Evolutionary conservation across 2,888 invertebrate species (phyloP).

Genomic region (Alitta virens): DNA sequence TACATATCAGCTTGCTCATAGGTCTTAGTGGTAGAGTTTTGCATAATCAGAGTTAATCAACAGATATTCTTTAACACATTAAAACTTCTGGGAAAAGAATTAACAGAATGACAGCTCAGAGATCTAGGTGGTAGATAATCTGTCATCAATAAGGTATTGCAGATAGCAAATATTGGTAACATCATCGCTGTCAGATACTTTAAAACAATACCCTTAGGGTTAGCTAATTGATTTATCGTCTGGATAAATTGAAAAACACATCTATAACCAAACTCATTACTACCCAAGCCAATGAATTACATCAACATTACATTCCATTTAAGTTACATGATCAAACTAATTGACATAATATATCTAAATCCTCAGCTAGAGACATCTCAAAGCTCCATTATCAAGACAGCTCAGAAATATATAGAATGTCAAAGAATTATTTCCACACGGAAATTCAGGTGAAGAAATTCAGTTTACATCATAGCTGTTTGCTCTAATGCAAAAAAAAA

Average conservation of each 20-base stretch:
- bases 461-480: neutral
- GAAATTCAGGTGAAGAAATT: neutral
- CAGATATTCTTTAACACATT: too few species aligned
- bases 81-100: too few species aligned
- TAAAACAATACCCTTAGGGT: too few species aligned
- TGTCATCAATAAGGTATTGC: constrained; percentile 21
- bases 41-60: constrained; percentile 20
- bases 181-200: constrained; percentile 3
- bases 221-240: constrained; percentile 90
- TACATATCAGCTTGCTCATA: constrained; percentile 3
- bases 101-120: constrained; percentile 39
- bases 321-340: too few species aligned
- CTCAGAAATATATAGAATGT: too few species aligned
- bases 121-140: constrained; percentile 44
- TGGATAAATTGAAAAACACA: constrained; percentile 98
- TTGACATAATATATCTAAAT: too few species aligned
- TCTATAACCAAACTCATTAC: too few species aligned
- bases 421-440: too few species aligned
- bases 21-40: constrained; percentile 10
- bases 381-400: too few species aligned
- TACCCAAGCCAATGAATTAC: too few species aligned
- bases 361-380: too few species aligned
- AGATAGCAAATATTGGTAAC: constrained; percentile 16
- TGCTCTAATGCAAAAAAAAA: constrained; percentile 64
- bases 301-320: too few species aligned